phyloP scores from a whole-genome alignment of 2,888 invertebrate genomes.

The Holacanthella duospinosa region DNA sequence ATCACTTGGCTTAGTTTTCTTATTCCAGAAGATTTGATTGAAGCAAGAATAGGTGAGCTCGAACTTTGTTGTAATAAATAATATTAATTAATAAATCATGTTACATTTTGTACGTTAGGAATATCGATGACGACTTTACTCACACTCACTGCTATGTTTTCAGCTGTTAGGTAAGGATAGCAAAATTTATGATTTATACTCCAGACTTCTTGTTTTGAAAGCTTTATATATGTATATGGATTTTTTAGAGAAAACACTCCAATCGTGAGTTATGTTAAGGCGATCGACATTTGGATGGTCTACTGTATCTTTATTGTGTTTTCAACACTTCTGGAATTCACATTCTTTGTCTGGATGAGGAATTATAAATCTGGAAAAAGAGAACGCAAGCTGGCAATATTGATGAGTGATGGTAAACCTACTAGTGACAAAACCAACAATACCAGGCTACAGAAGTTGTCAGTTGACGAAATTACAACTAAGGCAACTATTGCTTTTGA shows the following conservation, averaged over 20 bases:
- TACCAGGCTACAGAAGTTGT: not conserved
- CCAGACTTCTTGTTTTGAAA: too few species aligned
- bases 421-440: not conserved
- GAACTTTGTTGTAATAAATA: not conserved
- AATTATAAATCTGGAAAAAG: not conserved
- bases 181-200: too few species aligned
- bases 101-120: not conserved
- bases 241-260: not conserved
- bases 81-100: not conserved
- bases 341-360: not conserved
- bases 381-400: not conserved
- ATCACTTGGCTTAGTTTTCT: not conserved
- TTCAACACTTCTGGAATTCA: not conserved
- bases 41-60: not conserved
- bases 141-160: not conserved
- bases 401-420: not conserved
- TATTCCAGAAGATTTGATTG: not conserved
- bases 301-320: not conserved
- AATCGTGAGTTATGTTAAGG: not conserved
- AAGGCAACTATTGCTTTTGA: not conserved
- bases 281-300: constrained; percentile 3
- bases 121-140: constrained; percentile 3
- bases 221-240: not conserved
- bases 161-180: not conserved
- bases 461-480: not conserved